Evolutionary conservation across 2,888 invertebrate genomes (phyloP), one percentile per base, ranked within the genome.

Genomic region (Sinohyriopsis cumingii): DNA sequence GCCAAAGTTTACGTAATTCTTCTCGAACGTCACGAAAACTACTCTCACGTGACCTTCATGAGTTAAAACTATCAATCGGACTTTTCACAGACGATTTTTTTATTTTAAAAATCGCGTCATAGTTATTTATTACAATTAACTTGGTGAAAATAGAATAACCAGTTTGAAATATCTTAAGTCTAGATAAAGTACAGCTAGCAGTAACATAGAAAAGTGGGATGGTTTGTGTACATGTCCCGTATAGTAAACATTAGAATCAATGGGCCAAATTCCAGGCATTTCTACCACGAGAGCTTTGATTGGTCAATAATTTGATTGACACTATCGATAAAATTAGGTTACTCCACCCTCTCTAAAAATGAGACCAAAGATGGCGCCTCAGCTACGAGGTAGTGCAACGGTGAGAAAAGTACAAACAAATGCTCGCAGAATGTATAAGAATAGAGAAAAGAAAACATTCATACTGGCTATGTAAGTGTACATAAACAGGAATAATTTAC

Each of bases 291-390:
- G 63, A 28, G n/a, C 59, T 78, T 61, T 77, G 76, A 81, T 81
- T 81, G 81, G 81, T 68, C 71, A 56, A 73, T 73, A 45, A 25
- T 18, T 55, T 80, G 78, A 80, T 76, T 80, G 80, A 73, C 80
- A 74, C 65, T 65, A 65, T 69, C 55, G 68, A 73, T 56, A 65
- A 74, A 78, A 77, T 68, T 77, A 69, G 78, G 78, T 78, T 80
- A 77, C 72, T 74, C 78, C 78, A 70, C 80, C 78, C 71, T 60
- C 71, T 60, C 62, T 66, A 69, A 67, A 72, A 77, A 69, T 70
- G 73, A 69, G 75, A 74, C 71, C 71, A 66, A 79, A 78, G 80
- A 80, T 80, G 80, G 80, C 80, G 80, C 78, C 77, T 66, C 63
- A 66, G 64, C 64, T 55, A 66, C 60, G 67, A 69, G 57, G 67